Evolutionary conservation across 2,888 invertebrate genomes (phyloP), one percentile per base, ranked within the genome.

Genomic region (Melanargia galathea): DNA sequence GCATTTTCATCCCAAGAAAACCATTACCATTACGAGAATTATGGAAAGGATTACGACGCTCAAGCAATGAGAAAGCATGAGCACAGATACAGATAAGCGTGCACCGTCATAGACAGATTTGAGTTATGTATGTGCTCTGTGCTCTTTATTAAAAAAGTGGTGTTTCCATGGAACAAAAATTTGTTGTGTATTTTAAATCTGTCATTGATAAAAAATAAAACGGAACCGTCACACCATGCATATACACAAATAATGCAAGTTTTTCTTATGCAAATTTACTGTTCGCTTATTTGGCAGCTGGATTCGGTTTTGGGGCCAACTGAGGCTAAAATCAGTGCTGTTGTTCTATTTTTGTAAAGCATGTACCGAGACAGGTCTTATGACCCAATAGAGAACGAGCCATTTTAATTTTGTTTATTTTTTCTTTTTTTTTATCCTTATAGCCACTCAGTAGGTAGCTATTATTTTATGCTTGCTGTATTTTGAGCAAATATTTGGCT

Each of bases 211-310:
- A 18, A 52, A 46, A 49, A 49, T 46, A 51, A 51, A 51, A 33
- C 2, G 2, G 8, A 35, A 20, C 20, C 35, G 51, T 16, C 20
- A 51, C 10, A 20, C 35, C 13, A 52, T 33, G 52, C 33, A 20
- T 33, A 52, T 52, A 35, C 33, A 52, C 35, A 52, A 52, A 20
- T 52, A 35, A 35, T 35, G 20, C 33, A 52, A 52, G 35, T 35
- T 35, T 35, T 52, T 52, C 52, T 20, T 33, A 52, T 52, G 35
- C 20, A 52, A 52, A 52, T 52, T 20, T 52, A 35, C 52, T 52
- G 52, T 52, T 20, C n/a, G 20, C 52, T 52, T 11, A 52, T 52
- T 52, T 52, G 52, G 52, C 52, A 52, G 13, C 11, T 22, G 35
- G 20, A 22, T 35, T 33, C 52, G 2, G 52, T 52, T 52, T 52